Evolutionary conservation across 1,140 invertebrate genomes (phyloP).

Genomic region (Apolygus lucorum): DNA sequence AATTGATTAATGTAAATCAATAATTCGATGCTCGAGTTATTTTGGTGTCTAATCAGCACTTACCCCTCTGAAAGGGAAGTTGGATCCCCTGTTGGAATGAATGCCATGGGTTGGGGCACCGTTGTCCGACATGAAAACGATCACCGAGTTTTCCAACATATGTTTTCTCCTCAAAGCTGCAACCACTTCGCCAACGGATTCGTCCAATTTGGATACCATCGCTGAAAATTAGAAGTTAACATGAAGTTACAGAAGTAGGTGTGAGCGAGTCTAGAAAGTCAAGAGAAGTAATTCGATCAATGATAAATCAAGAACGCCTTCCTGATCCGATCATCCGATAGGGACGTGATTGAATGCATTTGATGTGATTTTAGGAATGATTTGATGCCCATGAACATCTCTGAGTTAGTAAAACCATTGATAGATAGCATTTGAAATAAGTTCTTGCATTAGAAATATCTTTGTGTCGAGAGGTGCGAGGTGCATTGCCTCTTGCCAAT

Average conservation of each 20-base stretch:
- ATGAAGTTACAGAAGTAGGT: background rate
- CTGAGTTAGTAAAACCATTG: too few relatives aligned
- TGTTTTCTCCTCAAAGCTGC: slow-evolving; percentile 52
- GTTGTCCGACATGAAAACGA: slow-evolving; percentile 70
- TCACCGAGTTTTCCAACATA: slow-evolving; percentile 64
- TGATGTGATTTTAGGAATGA: too few relatives aligned
- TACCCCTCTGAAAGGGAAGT: slow-evolving; percentile 78
- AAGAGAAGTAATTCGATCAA: background rate
- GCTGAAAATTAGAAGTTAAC: slow-evolving; percentile 48
- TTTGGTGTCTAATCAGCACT: slow-evolving; percentile 30
- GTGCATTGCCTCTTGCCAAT: too few relatives aligned
- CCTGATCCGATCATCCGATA: too few relatives aligned
- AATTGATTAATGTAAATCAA: background rate
- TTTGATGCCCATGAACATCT: too few relatives aligned
- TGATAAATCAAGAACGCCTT: too few relatives aligned
- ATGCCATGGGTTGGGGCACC: slow-evolving; percentile 64
- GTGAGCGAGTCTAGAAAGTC: background rate
- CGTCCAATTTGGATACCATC: slow-evolving; percentile 79
- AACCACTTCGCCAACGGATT: slow-evolving; percentile 70
- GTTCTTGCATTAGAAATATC: too few relatives aligned
- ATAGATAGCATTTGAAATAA: too few relatives aligned
- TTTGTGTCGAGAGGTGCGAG: too few relatives aligned
- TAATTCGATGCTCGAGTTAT: too few relatives aligned
- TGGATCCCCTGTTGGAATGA: slow-evolving; percentile 69
- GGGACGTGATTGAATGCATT: too few relatives aligned